Evolutionary conservation across 1,140 invertebrate species (phyloP).

Genomic region (Drosophila ohnishii): DNA sequence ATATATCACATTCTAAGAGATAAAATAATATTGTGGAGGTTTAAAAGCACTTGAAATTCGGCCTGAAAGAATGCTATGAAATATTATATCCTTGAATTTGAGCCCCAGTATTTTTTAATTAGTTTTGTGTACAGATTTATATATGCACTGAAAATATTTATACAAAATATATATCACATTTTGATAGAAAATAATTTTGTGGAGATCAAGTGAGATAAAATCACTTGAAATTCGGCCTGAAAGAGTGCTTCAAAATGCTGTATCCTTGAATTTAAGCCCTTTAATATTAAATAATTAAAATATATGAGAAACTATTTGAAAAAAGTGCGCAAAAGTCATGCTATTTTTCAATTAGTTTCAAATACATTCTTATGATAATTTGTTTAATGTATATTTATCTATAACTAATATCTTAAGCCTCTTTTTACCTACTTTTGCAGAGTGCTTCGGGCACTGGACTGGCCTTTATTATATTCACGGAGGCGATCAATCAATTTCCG

Average conservation of each 20-base stretch:
- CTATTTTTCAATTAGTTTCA: neutral
- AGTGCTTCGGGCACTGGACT: slow-evolving; percentile 96
- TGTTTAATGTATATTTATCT: neutral
- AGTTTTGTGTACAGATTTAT: too few species aligned
- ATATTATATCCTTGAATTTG: neutral
- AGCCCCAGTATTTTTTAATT: neutral
- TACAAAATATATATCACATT: too few species aligned
- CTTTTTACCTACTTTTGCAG: slow-evolving; percentile 84
- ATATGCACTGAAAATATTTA: too few species aligned
- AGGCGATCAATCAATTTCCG: slow-evolving; percentile 98
- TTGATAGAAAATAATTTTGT: neutral
- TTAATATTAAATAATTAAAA: too few species aligned
- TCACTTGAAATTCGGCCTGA: neutral
- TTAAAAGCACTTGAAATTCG: neutral
- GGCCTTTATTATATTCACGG: slow-evolving; percentile 98
- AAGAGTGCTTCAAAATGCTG: neutral
- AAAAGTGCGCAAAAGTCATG: too few species aligned
- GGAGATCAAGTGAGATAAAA: neutral
- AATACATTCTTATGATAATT: neutral
- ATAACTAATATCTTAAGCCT: neutral
- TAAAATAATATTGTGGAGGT: neutral
- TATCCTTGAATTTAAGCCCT: neutral
- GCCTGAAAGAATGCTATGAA: neutral
- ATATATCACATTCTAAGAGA: too few species aligned
- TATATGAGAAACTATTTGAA: too few species aligned